These are phyloP conservation scores for Lithophane semibrunnea DNA, from an alignment of 2,888 invertebrate genomes.

Conservation along the genomic window DNA sequence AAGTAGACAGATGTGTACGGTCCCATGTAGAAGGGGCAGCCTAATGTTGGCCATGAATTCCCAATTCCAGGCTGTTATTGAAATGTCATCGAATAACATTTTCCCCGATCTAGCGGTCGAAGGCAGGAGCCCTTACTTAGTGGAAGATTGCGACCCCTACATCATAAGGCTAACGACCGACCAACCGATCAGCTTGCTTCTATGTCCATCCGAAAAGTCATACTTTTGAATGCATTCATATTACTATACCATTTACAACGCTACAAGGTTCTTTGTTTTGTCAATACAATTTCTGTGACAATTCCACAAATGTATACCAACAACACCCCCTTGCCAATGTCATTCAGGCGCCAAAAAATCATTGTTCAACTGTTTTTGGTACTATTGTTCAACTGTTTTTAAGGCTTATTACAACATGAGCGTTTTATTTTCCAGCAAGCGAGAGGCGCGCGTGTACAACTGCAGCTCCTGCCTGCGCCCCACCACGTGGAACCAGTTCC, in stretches of 20 bases:
- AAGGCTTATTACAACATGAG: background rate
- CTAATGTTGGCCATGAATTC: background rate
- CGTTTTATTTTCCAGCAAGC: conserved; percentile 64
- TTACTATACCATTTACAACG: background rate
- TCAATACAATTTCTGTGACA: background rate
- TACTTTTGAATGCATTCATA: background rate
- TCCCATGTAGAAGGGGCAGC: background rate
- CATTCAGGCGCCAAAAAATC: background rate
- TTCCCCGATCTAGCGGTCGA: background rate
- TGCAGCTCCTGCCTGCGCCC: conserved; percentile 94
- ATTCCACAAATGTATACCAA: background rate
- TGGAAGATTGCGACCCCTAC: background rate
- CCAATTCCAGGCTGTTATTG: background rate
- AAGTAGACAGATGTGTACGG: background rate
- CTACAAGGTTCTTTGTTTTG: background rate
- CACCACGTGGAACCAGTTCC: conserved; percentile 92
- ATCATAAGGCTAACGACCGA: background rate
- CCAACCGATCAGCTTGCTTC: background rate
- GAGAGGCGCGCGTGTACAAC: conserved; percentile 92
- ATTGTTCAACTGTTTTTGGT: background rate
- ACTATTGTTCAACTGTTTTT: background rate
- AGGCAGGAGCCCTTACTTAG: background rate
- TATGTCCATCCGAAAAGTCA: background rate
- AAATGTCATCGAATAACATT: background rate
- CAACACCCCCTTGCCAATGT: background rate